These are phyloP conservation scores for Clepsis dumicolana DNA, from an alignment of 2,888 invertebrate genomes.

Conservation along the genomic window DNA sequence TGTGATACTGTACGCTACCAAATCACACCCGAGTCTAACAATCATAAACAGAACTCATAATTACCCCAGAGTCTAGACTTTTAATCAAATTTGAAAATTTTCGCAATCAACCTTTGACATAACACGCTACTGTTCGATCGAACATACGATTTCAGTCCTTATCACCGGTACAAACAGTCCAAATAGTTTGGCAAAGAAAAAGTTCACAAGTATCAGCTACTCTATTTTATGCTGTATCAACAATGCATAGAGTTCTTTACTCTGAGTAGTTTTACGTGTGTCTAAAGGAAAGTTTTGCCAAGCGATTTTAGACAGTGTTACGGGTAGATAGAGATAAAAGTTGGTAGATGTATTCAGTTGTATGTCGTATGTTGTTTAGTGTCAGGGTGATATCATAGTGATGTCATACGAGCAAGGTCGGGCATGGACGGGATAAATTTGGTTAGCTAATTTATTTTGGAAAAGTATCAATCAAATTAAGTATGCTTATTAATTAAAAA, in stretches of 20 bases:
- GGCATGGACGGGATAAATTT: conserved; percentile 37
- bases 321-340: neutral
- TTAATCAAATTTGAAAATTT: conserved; percentile 35
- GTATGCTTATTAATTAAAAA: neutral
- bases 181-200: neutral
- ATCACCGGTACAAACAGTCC: neutral
- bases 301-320: neutral
- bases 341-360: conserved; percentile 1
- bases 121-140: neutral
- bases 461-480: neutral
- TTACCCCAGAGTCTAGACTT: conserved; percentile 13
- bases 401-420: conserved; percentile 54
- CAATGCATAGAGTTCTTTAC: neutral
- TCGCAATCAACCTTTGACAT: conserved; percentile 26
- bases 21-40: neutral
- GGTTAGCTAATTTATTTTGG: conserved; percentile 8
- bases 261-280: neutral
- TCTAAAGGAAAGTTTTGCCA: neutral
- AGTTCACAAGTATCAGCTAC: neutral
- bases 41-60: neutral
- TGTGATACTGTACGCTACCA: neutral
- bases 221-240: conserved; percentile 8
- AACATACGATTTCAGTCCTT: neutral
- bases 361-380: conserved; percentile 8
- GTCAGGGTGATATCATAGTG: conserved; percentile 51